Base-by-base conservation (phyloP, 2,113 vertebrate genomes). In the Oncorhynchus mykiss region DNA sequence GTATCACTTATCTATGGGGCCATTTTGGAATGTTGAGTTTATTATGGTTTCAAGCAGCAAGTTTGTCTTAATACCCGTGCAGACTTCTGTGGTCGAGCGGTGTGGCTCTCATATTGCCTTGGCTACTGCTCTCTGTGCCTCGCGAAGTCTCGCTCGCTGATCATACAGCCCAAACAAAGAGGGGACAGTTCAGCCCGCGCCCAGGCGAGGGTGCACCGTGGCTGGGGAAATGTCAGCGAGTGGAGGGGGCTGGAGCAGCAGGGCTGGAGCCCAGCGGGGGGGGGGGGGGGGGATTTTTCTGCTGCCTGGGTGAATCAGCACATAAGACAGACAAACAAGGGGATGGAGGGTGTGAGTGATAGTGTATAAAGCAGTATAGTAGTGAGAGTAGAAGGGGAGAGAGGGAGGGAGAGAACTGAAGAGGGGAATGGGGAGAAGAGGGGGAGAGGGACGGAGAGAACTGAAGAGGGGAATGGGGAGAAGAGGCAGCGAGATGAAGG, bases 261-360 rank as follows among this genome's bases (percentile, higher is more conserved):
- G 64, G 64, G 25, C 22, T 29, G 5, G 1, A 22, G 8, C 8
- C 62, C 62, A 11, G 1, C 16, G 14, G 67, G 80, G 77, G 81
- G 78, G 76, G 85, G 84, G 78, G 75, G 74, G 75, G 69, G 88
- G 90, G 88, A 79, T 86, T 92, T 89, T 86, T 88, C 86, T 81
- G 84, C 69, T 80, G 80, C 71, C 77, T 80, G 78, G 22, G 77
- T 89, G 84, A 92, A 80, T 92, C 87, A 84, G 82, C 84, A 83
- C 77, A 73, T 70, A 75, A 71, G 70, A 72, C 66, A 57, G 73
- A 76, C 69, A 82, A 88, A 81, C 67, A 76, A 76, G 71, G 25
- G 11, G 20, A 39, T 73, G 65, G 16, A 49, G 76, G 48, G 51
- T 68, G 68, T 51, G 62, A 57, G 74, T 71, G 45, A 68, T 69